These are phyloP conservation scores for Crypturellus undulatus DNA, from an alignment of 2,113 vertebrate genomes.

Conservation along the genomic window DNA sequence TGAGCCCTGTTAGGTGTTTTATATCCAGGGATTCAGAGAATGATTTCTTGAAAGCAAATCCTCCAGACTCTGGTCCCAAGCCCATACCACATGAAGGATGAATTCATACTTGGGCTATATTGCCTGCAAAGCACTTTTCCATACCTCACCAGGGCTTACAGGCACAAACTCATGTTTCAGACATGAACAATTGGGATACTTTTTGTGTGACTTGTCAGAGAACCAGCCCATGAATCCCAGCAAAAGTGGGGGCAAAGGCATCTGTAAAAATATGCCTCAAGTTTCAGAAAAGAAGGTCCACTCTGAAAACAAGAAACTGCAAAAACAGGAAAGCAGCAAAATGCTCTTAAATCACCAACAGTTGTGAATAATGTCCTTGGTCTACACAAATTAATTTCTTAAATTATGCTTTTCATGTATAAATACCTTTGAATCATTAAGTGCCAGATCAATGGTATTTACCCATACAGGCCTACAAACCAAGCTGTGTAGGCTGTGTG, in stretches of 20 bases:
- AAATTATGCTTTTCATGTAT: not conserved
- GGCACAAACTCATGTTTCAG: not conserved
- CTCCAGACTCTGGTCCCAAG: not conserved
- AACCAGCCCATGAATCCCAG: not conserved
- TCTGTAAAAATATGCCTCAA: not conserved
- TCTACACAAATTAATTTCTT: not conserved
- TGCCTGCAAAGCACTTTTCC: not conserved
- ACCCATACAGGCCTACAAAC: conserved; percentile 3
- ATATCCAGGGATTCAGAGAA: not conserved
- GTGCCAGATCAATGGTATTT: not conserved
- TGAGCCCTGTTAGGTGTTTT: not conserved
- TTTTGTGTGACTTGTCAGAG: not conserved
- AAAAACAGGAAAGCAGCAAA: not conserved
- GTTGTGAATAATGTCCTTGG: not conserved
- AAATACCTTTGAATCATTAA: not conserved
- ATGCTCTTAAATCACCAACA: not conserved
- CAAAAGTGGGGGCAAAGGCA: not conserved
- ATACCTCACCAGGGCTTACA: not conserved
- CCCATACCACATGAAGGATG: not conserved
- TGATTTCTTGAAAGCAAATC: not conserved
- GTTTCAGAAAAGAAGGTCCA: not conserved
- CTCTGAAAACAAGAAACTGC: not conserved
- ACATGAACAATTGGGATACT: not conserved
- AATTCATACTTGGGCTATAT: accelerated
- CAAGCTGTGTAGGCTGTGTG: not conserved